A percentile compares a stretch with the other conserved stretches of the same genome.
phyloP scores from a whole-genome alignment of 2,113 vertebrate genomes.

The Girardinichthys multiradiatus region DNA sequence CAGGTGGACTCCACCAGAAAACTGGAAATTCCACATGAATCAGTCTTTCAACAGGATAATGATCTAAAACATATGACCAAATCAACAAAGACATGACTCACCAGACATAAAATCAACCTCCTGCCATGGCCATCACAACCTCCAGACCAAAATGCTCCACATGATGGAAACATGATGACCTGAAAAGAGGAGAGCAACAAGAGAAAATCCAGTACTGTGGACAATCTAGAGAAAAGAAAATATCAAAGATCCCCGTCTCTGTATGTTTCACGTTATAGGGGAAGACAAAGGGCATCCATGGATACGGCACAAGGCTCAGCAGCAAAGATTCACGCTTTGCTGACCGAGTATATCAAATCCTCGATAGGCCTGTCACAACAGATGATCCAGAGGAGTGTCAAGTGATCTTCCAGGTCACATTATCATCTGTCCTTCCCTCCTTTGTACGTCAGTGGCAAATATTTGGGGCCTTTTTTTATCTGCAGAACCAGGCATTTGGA shows the following conservation, averaged over 20 bases:
- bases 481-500: slow-evolving; percentile 41
- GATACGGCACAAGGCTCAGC: slow-evolving; percentile 23
- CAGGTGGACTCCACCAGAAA: no score
- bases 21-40: no score
- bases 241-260: not conserved
- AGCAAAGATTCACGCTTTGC: slow-evolving; percentile 43
- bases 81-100: no score
- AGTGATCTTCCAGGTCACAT: slow-evolving; percentile 64
- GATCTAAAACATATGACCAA: no score
- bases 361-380: slow-evolving; percentile 68
- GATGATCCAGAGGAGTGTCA: slow-evolving; percentile 77
- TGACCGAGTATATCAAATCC: slow-evolving; percentile 29
- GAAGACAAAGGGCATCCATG: slow-evolving; percentile 29
- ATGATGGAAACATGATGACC: no score
- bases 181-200: no score
- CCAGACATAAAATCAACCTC: no score
- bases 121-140: no score
- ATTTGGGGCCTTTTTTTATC: slow-evolving; percentile 42
- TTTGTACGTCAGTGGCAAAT: slow-evolving; percentile 57
- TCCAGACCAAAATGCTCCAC: no score
- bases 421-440: slow-evolving; percentile 61
- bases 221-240: no score
- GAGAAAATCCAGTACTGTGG: no score
- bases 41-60: no score
- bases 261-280: not conserved